Evolutionary conservation across 2,797 vertebrate species (phyloP), one percentile per base, ranked within the genome.

Genomic region (Sebastes diaconus): DNA sequence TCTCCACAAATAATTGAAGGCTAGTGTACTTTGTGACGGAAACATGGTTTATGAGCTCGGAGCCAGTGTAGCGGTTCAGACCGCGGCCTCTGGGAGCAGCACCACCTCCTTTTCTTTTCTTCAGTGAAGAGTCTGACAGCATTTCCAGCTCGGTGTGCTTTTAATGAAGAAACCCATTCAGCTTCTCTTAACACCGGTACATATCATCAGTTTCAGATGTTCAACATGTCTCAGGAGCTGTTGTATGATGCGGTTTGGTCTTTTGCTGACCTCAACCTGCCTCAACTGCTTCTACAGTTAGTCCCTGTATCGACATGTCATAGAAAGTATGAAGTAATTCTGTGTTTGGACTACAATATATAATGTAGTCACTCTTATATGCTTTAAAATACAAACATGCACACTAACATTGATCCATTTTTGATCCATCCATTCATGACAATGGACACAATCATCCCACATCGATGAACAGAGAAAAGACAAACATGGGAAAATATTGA

Each of bases 31-130:
- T 85, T 88, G 30, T 85, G 85, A 83, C 84, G 88, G 85, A 87
- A 86, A 87, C 88, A 81, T 83, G 73, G 55, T 88, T 93, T 83
- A 90, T 85, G 88, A 85, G 84, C 77, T 63, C 4, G 11, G 60
- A 6, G 81, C 68, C 79, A 20, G 68, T 57, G 81, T 75, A 54
- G 66, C 6, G n/a, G 18, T 79, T 83, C 67, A 68, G 30, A 74
- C 68, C 8, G 3, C 34, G 22, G 71, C 71, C 65, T 69, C 42
- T 42, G 67, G 58, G 34, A 63, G 25, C 71, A 46, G 54, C 29
- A 12, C 46, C 1, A 6, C 22, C 72, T 54, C 27, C 36, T 81
- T 76, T 64, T 83, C 71, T 77, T 73, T 22, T 39, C 24, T 20
- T 74, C 79, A 8, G n/a, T 36, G 36, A 46, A 76, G 42, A 30